These are phyloP conservation scores for Mamestra brassicae DNA, from an alignment of 2,888 invertebrate species.

Conservation along the genomic window DNA sequence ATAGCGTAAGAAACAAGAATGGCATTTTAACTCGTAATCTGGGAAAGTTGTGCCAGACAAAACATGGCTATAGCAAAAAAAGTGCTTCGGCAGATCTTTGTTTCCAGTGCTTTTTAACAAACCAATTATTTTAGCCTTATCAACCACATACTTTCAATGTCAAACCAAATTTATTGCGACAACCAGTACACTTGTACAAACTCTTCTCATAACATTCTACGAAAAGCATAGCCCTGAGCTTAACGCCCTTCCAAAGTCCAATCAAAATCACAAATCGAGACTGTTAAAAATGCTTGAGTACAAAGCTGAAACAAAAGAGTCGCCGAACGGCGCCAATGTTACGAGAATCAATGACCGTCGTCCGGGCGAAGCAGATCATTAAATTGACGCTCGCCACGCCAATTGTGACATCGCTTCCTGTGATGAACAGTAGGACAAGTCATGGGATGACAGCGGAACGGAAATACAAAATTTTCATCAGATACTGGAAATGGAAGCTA, in stretches of 20 bases:
- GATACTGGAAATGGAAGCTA: background rate
- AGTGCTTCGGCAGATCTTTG: background rate
- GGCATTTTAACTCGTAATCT: background rate
- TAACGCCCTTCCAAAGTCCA: background rate
- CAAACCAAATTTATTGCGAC: background rate
- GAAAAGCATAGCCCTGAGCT: background rate
- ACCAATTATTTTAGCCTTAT: background rate
- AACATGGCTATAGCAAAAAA: background rate
- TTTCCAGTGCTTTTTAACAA: background rate
- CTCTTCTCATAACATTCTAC: background rate
- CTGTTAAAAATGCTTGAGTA: conserved; percentile 18
- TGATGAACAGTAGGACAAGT: conserved; percentile 71
- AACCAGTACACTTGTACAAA: background rate
- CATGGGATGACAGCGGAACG: conserved; percentile 58
- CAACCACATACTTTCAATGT: background rate
- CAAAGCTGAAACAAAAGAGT: conserved; percentile 76
- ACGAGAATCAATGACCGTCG: conserved; percentile 88
- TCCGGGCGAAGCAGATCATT: conserved; percentile 85
- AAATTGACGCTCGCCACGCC: conserved; percentile 88
- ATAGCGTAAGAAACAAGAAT: background rate
- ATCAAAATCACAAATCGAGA: conserved; percentile 18
- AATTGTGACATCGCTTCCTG: conserved; percentile 89
- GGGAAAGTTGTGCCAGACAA: background rate
- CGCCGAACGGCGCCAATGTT: conserved; percentile 83
- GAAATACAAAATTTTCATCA: background rate